These are phyloP conservation scores for Copidosoma floridanum DNA, from an alignment of 1,140 invertebrate genomes.

Conservation along the genomic window DNA sequence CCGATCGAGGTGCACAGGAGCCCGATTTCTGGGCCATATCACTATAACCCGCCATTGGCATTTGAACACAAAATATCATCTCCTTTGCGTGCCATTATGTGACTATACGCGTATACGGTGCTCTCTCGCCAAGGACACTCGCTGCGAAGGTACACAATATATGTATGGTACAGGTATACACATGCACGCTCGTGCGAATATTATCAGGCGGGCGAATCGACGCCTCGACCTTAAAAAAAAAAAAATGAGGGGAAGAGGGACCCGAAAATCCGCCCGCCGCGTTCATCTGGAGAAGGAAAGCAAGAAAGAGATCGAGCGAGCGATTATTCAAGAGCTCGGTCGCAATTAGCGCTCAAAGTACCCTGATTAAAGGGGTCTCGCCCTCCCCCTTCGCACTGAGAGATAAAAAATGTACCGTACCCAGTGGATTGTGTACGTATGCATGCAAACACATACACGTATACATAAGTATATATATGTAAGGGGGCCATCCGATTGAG, in stretches of 20 bases:
- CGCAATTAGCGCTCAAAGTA: constrained; percentile 6
- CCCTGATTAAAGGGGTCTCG: constrained; percentile 14
- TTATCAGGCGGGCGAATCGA: neutral
- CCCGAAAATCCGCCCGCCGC: neutral
- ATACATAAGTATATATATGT: too few relatives aligned
- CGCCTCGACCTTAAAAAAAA: too few relatives aligned
- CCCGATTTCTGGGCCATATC: too few relatives aligned
- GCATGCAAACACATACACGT: neutral
- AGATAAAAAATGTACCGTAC: too few relatives aligned
- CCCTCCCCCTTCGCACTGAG: too few relatives aligned
- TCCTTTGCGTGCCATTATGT: neutral
- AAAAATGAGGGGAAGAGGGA: neutral
- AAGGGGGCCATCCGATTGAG: constrained; percentile 4
- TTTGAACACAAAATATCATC: constrained; percentile 22
- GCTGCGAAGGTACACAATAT: too few relatives aligned
- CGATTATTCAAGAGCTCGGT: too few relatives aligned
- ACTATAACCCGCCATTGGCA: constrained; percentile 9
- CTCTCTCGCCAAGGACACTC: too few relatives aligned
- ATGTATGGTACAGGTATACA: too few relatives aligned
- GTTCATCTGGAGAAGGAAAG: too few relatives aligned
- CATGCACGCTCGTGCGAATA: neutral
- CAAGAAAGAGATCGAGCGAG: too few relatives aligned
- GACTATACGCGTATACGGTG: neutral
- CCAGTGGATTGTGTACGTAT: neutral
- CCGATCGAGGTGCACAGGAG: too few relatives aligned